Evolutionary conservation across 1,140 invertebrate genomes (phyloP), one percentile per base, ranked within the genome.

Genomic region (Drosophila tani): DNA sequence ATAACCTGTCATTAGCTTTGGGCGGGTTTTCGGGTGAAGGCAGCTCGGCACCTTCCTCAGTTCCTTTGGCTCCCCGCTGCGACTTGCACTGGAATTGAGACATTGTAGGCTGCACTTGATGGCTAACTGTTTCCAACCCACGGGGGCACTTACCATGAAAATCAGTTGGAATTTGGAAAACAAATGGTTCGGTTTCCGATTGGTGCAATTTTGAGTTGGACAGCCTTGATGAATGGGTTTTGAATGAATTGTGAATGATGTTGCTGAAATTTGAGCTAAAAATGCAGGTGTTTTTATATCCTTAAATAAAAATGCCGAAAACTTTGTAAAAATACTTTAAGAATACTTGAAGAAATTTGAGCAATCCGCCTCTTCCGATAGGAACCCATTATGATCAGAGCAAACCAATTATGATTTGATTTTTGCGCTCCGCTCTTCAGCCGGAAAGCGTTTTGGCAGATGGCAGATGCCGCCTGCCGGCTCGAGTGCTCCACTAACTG

Each of bases 1-100:
- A 81, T 88, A 88, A 88, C 84, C 84, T 88, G 84, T 88, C 85
- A 88, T 88, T 88, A 88, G 77, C 85, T 78, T 38, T 73, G 70
- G 70, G 70, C 70, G 55, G 67, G 45, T 60, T 73, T 71, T 73
- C 49, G 53, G 68, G 46, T 51, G 55, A 71, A 75, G 57, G 56
- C 60, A 75, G 43, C 62, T 24, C 51, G 40, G 58, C 60, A 49
- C 56, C 67, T 70, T 53, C 64, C 32, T 56, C 64, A 29, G 29
- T 55, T 69, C 49, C 79, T 53, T 46, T 59, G 27, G 41, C 59
- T 59, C 35, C 58, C 51, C 56, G 71, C 69, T 60, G 79, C 40
- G 73, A 57, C 32, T 78, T 78, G 77, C 85, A 50, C 68, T 68
- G 78, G 75, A 84, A 88, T 88, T 88, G 81, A 88, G 84, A 75